Evolutionary conservation across 2,888 invertebrate genomes (phyloP).

Genomic region (Acanthoscelides obtectus): DNA sequence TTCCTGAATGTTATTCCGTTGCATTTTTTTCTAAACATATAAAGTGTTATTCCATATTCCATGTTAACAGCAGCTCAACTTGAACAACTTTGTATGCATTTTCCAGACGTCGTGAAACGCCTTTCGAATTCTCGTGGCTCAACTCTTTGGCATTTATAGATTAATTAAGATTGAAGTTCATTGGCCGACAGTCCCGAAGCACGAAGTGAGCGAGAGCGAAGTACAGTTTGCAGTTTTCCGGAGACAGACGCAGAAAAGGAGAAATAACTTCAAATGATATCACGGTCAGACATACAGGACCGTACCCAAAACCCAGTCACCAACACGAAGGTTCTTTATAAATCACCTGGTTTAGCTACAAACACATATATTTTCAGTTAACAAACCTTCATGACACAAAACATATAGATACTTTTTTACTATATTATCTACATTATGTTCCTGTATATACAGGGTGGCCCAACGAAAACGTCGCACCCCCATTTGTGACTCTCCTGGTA

Average conservation of each 20-base stretch:
- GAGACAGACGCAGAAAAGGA: background rate
- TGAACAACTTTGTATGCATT: background rate
- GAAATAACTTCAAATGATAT: background rate
- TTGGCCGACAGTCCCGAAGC: background rate
- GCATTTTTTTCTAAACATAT: background rate
- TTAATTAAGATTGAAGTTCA: background rate
- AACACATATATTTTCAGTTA: too few relatives aligned
- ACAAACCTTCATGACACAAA: too few relatives aligned
- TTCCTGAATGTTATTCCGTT: background rate
- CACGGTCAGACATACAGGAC: background rate
- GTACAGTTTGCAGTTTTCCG: background rate
- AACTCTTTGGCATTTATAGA: background rate
- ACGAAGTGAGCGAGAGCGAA: background rate
- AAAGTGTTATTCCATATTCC: background rate
- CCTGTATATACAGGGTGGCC: too few relatives aligned
- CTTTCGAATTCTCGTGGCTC: background rate
- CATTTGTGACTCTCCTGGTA: too few relatives aligned
- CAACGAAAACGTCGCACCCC: too few relatives aligned
- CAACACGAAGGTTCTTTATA: too few relatives aligned
- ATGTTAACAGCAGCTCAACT: background rate
- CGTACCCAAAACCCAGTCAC: too few relatives aligned
- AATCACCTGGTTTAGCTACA: too few relatives aligned
- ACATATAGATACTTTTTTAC: too few relatives aligned
- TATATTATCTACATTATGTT: too few relatives aligned
- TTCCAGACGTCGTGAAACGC: background rate